Base-by-base conservation (phyloP, 1,140 invertebrate species). In the Drosophila mauritiana region DNA sequence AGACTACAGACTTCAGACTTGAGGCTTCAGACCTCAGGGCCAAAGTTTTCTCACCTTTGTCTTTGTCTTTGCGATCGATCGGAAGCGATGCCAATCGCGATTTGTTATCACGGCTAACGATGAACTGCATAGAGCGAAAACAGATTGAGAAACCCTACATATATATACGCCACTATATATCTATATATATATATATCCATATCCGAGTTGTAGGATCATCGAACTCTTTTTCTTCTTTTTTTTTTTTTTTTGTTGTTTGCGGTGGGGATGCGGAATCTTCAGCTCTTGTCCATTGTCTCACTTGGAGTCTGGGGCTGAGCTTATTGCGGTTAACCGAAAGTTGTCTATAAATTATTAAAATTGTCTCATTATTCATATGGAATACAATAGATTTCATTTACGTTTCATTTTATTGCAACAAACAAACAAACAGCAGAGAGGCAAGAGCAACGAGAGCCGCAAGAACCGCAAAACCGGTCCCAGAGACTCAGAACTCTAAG, bases 311-410 rank as follows among this genome's bases (percentile, higher is more conserved):
- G 27, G 17, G 3, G 15, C 39, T 85, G 8, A 12, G 6, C 37
- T 15, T 59, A 62, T 59, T 63, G 88, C 77, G 88, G 88, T 91
- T 91, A 91, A 91, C 88, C 88, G 64, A 91, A 91, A 88, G 74
- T 77, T 85, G 75, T 91, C 84, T 91, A 91, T 91, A 91, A 91
- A 91, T 91, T 90, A 89, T 86, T 91, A 78, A 91, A 89, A 90
- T 90, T 91, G 89, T 91, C 89, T 91, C 84, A 91, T 89, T 91
- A 91, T 91, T 91, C 89, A 89, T 91, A 91, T 84, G 80, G 83
- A 90, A 83, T 80, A 90, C 86, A 90, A 90, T 90, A 86, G 82
- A 90, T 83, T 86, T 80, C 80, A 83, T 90, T 89, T 89, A 89
- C 84, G 84, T 84, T 89, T 84, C 64, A 84, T 89, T 89, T 89